Percentiles rank a stretch among this genome's conserved stretches.
These are phyloP conservation scores for Muntiacus reevesi DNA, from an alignment of 2,113 vertebrate genomes.

Conservation along the genomic window DNA sequence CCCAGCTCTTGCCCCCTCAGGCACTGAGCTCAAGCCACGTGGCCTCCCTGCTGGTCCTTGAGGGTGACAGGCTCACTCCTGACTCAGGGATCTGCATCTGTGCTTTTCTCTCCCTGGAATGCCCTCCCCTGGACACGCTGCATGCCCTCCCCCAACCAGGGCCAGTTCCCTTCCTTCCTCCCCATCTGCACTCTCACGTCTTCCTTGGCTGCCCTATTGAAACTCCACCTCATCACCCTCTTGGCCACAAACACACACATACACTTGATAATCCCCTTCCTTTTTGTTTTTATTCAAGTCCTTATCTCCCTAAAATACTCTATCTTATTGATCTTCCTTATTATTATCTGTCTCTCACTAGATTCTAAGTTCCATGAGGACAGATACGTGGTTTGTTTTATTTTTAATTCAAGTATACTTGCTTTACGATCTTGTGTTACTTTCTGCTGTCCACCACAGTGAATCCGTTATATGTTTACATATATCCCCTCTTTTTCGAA, in stretches of 20 bases:
- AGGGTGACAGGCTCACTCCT: not conserved
- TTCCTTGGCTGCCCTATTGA: not conserved
- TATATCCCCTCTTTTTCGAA: not conserved
- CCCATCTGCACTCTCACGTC: not conserved
- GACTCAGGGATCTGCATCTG: not conserved
- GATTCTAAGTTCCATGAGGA: not conserved
- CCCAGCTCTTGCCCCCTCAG: rapidly evolving
- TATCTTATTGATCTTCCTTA: not conserved
- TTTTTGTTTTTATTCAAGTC: not conserved
- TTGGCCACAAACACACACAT: not conserved
- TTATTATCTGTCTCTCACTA: not conserved
- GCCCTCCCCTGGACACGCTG: rapidly evolving
- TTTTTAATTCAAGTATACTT: not conserved
- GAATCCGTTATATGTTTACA: not conserved
- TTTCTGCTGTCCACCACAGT: not conserved
- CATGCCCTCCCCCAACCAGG: rapidly evolving
- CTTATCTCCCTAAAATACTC: not conserved
- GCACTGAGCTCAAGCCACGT: not conserved
- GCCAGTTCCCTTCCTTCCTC: not conserved
- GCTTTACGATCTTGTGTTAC: not conserved
- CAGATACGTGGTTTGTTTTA: not conserved
- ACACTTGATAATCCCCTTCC: not conserved
- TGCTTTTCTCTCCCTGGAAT: not conserved
- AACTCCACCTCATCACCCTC: not conserved
- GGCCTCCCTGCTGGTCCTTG: not conserved